Base-by-base conservation (phyloP, 1,140 invertebrate species). In the Lerema accius region DNA sequence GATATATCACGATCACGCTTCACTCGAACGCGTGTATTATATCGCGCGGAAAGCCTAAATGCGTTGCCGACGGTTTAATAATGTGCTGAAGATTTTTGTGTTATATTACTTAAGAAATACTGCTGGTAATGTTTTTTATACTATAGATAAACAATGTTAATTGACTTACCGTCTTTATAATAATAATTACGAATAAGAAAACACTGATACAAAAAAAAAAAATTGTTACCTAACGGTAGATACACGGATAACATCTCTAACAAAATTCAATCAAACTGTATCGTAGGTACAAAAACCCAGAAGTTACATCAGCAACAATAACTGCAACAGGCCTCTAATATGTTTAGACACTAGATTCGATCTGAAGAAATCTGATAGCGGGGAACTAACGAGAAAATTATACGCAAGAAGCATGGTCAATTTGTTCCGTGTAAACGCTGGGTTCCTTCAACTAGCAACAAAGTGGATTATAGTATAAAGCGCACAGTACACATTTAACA, bases 11-110 rank as follows among this genome's bases (percentile, higher is more conserved):
- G 10, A 26, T 37, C 35, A 19, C 53, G 55, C 43, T 39, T 53
- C 48, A 23, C 39, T 37, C 17, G 35, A 17, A 56, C 51, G 49
- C 64, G 19, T 19, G 17, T 15, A n/a, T 32, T 59, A 42, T 61
- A 59, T 59, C 55, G 55, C 43, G 42, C 55, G 55, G 55, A 59
- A 59, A 59, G 55, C 55, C 55, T 59, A 46, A 59, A 59, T 48
- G 55, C 10, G 4, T 59, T 45, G 43, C 42, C 16, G 55, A 43
- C 15, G 28, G 42, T 59, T 46, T 59, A 46, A 59, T 59, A 58
- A 37, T 28, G n/a, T n/a, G n/a, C n/a, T n/a, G n/a, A n/a, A n/a
- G n/a, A n/a, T n/a, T n/a, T n/a, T n/a, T n/a, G n/a, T n/a, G n/a
- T n/a, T n/a, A n/a, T n/a, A n/a, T n/a, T n/a, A n/a, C n/a, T n/a